Evolutionary conservation across 2,797 vertebrate species (phyloP).

Genomic region (Phaenicophaeus curvirostris): DNA sequence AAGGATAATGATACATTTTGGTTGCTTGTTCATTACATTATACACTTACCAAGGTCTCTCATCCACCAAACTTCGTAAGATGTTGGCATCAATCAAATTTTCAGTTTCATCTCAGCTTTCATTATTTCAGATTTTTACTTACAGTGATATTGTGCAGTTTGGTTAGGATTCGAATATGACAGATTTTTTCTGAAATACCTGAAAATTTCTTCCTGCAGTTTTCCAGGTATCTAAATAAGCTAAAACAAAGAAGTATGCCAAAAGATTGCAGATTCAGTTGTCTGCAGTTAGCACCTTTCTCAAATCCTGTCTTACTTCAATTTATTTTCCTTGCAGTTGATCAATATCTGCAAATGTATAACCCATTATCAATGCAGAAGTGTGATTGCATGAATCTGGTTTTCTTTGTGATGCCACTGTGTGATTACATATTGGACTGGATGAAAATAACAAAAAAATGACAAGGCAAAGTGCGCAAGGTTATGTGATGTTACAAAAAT

Average conservation of each 20-base stretch:
- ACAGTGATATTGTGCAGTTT: neutral
- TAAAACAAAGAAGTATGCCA: constrained; percentile 32
- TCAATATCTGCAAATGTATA: constrained; percentile 54
- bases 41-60: neutral
- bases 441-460: constrained; percentile 35
- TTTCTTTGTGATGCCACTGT: constrained; percentile 23
- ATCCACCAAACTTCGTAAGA: neutral
- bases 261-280: constrained; percentile 8
- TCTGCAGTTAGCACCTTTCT: constrained; percentile 58
- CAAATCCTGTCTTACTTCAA: constrained; percentile 34
- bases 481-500: neutral
- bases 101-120: neutral
- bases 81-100: neutral
- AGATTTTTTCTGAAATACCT: neutral
- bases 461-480: constrained; percentile 38
- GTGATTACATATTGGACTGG: constrained; percentile 44
- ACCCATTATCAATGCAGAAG: constrained; percentile 45
- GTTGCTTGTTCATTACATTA: neutral
- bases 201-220: neutral
- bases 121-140: neutral
- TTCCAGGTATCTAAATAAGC: neutral
- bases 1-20: neutral
- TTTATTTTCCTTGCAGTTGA: constrained; percentile 49
- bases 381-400: neutral
- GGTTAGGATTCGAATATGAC: neutral